phyloP scores from a whole-genome alignment of 1,140 invertebrate species.

The Chlorops oryzae region DNA sequence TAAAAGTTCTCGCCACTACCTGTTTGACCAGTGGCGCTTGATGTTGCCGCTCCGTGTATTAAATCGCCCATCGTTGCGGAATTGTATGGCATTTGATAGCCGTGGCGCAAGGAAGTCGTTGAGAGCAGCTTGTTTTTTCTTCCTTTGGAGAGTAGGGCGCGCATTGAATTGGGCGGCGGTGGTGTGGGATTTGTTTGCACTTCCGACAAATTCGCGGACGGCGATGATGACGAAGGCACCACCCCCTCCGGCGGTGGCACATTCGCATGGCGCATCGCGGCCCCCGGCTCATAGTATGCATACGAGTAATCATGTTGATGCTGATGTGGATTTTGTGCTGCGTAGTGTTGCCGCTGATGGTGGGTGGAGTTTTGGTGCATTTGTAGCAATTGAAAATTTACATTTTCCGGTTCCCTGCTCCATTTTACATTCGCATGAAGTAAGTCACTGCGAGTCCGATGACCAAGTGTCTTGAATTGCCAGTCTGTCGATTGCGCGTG shows the following conservation, averaged over 20 bases:
- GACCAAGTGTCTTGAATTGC: too few species aligned
- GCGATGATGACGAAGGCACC: conserved; percentile 39
- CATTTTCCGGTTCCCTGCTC: too few species aligned
- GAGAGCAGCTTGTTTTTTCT: conserved; percentile 41
- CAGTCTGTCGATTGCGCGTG: too few species aligned
- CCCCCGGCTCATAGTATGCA: conserved; percentile 67
- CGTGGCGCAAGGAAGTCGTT: conserved; percentile 30
- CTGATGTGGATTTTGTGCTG: conserved; percentile 16
- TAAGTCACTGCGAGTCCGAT: neutral
- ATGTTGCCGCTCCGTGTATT: neutral
- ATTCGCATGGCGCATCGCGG: conserved; percentile 53
- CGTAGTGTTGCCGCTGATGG: neutral
- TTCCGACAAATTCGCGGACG: conserved; percentile 53
- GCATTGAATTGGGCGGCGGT: conserved; percentile 48
- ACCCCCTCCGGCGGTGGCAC: conserved; percentile 54
- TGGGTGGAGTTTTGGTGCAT: conserved; percentile 9
- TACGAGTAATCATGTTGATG: conserved; percentile 59
- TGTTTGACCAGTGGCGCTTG: conserved; percentile 59
- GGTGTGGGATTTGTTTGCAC: conserved; percentile 37
- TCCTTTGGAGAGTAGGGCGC: conserved; percentile 40
- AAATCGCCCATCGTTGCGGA: neutral
- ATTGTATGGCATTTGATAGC: conserved; percentile 32
- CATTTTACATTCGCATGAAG: neutral
- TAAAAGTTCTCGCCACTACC: conserved; percentile 82
- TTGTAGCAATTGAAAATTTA: conserved; percentile 12